Percentiles rank a stretch among this genome's conserved stretches.
Conservation (phyloP, 2,797 vertebrate genomes). For the Falco columbarius region DNA sequence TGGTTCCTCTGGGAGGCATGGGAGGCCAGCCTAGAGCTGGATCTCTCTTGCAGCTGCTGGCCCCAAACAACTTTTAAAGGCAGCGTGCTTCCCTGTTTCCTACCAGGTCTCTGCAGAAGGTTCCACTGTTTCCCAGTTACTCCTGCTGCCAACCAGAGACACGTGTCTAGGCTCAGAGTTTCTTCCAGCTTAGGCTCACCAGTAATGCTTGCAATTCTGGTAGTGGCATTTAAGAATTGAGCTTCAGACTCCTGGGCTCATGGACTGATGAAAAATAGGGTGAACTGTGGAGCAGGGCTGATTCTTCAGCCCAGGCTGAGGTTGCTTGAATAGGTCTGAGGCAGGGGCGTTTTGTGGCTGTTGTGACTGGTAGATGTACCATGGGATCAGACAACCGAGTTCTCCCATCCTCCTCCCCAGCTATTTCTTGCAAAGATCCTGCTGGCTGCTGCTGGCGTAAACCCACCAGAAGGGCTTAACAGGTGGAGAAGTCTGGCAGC, state of each 20-base stretch:
- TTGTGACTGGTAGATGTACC: not conserved
- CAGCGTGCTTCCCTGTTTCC: rapidly evolving
- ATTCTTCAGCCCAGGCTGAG: not conserved
- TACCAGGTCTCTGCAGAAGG: not conserved
- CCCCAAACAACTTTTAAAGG: not conserved
- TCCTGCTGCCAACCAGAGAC: not conserved
- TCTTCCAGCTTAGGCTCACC: not conserved
- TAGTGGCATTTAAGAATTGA: not conserved
- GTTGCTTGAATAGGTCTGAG: not conserved
- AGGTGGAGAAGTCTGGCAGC: not conserved
- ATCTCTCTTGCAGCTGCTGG: not conserved
- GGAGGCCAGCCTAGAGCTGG: not conserved
- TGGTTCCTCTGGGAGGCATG: not conserved
- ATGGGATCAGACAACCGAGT: not conserved
- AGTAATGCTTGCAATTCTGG: not conserved
- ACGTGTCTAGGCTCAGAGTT: not conserved
- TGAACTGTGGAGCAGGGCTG: not conserved
- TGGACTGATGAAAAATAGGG: not conserved
- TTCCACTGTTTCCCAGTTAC: not conserved
- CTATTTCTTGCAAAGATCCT: not conserved
- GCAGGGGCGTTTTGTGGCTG: not conserved
- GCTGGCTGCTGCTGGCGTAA: not conserved
- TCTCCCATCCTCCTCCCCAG: not conserved
- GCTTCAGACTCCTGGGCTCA: not conserved
- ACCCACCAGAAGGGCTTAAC: not conserved